Percentiles rank a stretch among this genome's conserved stretches.
phyloP scores from a whole-genome alignment of 2,888 invertebrate species.

The Caenorhabditis sinica region DNA sequence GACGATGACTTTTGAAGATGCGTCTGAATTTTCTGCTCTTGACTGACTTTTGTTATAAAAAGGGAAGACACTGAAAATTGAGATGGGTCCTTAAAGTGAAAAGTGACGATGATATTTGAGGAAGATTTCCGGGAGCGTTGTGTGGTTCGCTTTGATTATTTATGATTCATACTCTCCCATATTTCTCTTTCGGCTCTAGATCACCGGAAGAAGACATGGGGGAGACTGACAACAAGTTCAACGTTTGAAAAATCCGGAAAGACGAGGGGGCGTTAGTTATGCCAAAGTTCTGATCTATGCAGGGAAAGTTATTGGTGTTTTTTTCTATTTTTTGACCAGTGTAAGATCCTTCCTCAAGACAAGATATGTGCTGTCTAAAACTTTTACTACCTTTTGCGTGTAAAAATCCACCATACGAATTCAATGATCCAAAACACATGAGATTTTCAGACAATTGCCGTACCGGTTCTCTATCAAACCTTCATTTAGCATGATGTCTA shows the following conservation, averaged over 20 bases:
- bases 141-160: slow-evolving; percentile 11
- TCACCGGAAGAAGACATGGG: slow-evolving; percentile 8
- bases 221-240: background rate
- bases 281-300: background rate
- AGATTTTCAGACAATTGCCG: background rate
- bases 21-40: background rate
- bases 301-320: too few relatives aligned
- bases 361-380: too few relatives aligned
- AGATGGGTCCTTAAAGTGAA: slow-evolving; percentile 9
- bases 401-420: too few relatives aligned
- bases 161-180: slow-evolving; percentile 24
- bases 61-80: slow-evolving; percentile 3
- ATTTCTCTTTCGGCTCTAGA: slow-evolving; percentile 4
- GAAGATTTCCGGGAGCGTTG: slow-evolving; percentile 36
- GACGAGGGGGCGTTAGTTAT: background rate
- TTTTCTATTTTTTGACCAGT: too few relatives aligned
- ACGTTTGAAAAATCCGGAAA: slow-evolving; percentile 1
- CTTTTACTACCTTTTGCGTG: too few relatives aligned
- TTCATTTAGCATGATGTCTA: background rate
- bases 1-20: slow-evolving; percentile 38
- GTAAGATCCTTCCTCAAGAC: too few relatives aligned
- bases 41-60: background rate
- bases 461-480: background rate
- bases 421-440: background rate
- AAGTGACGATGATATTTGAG: slow-evolving; percentile 23